Evolutionary conservation across 2,797 vertebrate species (phyloP), one percentile per base, ranked within the genome.

Genomic region (Erethizon dorsatum): DNA sequence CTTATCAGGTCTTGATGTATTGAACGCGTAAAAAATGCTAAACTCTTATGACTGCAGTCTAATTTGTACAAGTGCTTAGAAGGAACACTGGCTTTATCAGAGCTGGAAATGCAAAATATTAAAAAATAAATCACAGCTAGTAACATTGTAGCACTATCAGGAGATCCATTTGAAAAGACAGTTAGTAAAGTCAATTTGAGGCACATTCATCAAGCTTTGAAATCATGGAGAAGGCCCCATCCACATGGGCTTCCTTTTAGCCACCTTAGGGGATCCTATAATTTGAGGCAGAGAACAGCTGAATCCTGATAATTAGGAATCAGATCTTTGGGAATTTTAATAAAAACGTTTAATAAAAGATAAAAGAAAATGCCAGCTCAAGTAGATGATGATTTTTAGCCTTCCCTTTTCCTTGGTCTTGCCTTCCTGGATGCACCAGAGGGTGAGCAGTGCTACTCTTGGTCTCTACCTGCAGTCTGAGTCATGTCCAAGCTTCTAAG

Each of bases 101-200:
- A 96, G 67, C 91, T 95, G 47, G 54, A 97, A 96, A 87, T 80
- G 33, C 88, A 96, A 96, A 97, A 96, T 97, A 97, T 95, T 97
- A 96, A 97, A 97, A 96, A 93, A 92, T 92, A 94, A 97, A 96
- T 97, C 97, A 96, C 91, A 65, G 63, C 97, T 96, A 91, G 84
- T 94, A 95, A 96, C 96, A 94, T 63, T 1, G 0, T 87, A 96
- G 94, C 8, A 26, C 94, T 93, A 85, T 67, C 95, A 90, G 82
- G 93, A 97, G 96, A 96, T 96, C 73, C 90, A 94, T 96, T 94
- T 92, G 78, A 73, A 95, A 96, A 96, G 94, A 93, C 71, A 92
- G 82, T 97, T 88, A 78, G 82, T 90, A 26, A 71, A 96, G 88
- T 79, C 83, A 80, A 75, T 96, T 8, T 47, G 87, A 95, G 83